Percentiles rank a stretch among this genome's conserved stretches.
phyloP scores from a whole-genome alignment of 1,140 invertebrate species.

The Heliconius himera region DNA sequence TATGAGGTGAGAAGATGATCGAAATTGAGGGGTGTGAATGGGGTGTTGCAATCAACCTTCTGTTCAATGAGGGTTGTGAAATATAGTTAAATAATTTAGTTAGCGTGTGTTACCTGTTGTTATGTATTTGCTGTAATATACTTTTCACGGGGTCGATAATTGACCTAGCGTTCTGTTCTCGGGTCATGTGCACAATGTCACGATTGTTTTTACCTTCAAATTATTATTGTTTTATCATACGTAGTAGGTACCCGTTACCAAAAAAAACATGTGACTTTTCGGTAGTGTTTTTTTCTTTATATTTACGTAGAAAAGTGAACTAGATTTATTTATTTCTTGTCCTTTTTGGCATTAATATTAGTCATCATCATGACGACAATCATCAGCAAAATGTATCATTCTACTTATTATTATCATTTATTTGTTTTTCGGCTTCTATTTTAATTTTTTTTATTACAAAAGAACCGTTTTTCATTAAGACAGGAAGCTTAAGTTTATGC shows the following conservation, averaged over 20 bases:
- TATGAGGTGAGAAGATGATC: conserved; percentile 55
- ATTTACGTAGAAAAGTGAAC: no score
- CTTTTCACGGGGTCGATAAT: conserved; percentile 63
- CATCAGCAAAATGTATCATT: no score
- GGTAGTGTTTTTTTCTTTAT: no score
- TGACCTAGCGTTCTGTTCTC: conserved; percentile 41
- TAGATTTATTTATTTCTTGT: no score
- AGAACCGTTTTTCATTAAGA: not conserved
- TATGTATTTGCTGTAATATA: conserved; percentile 63
- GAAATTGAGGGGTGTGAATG: conserved; percentile 56
- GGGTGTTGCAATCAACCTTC: conserved; percentile 72
- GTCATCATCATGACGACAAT: no score
- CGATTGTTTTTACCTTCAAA: conserved; percentile 55
- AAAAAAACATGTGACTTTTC: not conserved
- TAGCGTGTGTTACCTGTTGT: conserved; percentile 65
- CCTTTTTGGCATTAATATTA: no score
- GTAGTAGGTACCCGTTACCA: conserved; percentile 47
- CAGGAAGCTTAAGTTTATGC: not conserved
- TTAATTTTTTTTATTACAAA: not conserved
- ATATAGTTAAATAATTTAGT: conserved; percentile 67
- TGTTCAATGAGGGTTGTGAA: conserved; percentile 63
- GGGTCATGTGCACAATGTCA: conserved; percentile 57
- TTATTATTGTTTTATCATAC: conserved; percentile 40
- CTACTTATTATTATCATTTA: no score
- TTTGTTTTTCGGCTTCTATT: no score